These are phyloP conservation scores for Oxytorus armatus DNA, from an alignment of 2,888 invertebrate species.

Conservation along the genomic window DNA sequence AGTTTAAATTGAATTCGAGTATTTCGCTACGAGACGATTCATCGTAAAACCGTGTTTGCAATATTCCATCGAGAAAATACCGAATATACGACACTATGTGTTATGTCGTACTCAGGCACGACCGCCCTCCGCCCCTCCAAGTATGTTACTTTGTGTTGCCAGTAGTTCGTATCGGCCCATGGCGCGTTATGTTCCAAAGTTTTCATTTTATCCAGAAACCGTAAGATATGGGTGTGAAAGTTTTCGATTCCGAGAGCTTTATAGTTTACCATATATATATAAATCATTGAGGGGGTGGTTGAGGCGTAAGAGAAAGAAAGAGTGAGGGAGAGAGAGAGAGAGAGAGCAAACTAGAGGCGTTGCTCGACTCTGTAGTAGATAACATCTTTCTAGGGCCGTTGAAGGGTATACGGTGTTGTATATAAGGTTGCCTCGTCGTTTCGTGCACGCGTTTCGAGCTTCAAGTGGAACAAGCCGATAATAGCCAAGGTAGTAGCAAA, in stretches of 20 bases:
- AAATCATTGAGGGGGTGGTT: conserved; percentile 16
- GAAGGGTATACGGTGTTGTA: conserved; percentile 39
- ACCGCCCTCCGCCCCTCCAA: neutral
- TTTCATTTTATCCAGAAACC: conserved; percentile 63
- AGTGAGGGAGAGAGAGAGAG: conserved; percentile 6
- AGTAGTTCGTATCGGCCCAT: conserved; percentile 15
- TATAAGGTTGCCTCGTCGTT: conserved; percentile 48
- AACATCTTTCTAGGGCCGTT: conserved; percentile 60
- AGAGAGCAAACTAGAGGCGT: conserved; percentile 45
- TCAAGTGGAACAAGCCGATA: conserved; percentile 70
- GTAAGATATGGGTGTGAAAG: conserved; percentile 50
- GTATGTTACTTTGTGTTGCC: neutral
- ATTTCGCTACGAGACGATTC: neutral
- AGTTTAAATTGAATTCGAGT: conserved; percentile 2
- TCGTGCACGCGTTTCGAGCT: conserved; percentile 59
- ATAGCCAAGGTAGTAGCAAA: conserved; percentile 52
- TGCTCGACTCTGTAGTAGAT: conserved; percentile 54
- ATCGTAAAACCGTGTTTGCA: neutral
- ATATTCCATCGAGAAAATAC: neutral
- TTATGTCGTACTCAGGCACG: no score
- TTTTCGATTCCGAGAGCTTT: conserved; percentile 59
- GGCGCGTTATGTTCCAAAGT: conserved; percentile 59
- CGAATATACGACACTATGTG: neutral
- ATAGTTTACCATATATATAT: conserved; percentile 15
- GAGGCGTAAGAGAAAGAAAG: neutral